Evolutionary conservation across 2,888 invertebrate genomes (phyloP), one percentile per base, ranked within the genome.

Genomic region (Lobophora halterata): DNA sequence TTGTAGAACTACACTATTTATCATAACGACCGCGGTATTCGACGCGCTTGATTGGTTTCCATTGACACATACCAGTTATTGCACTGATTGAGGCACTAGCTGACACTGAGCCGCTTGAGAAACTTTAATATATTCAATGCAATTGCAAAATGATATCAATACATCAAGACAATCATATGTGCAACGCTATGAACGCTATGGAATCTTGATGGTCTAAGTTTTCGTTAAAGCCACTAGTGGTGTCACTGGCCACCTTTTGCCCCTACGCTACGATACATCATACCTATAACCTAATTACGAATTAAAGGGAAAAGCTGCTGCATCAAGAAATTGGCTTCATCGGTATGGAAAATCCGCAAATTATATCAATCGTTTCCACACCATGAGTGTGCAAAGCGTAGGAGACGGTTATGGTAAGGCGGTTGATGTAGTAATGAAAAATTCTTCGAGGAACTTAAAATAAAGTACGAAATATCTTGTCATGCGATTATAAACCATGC

Each of bases 51-150:
- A 59, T 58, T 61, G 57, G 53, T 49, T 62, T 60, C 61, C 48
- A 61, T 58, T 64, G 65, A 57, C 58, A 64, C 51, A 49, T 50
- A 51, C 48, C 46, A 46, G 52, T 52, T 54, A 62, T 50, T 58
- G 51, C 56, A 54, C 43, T 57, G 29, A 25, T 31, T 30, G 29
- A 13, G 36, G 33, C 33, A 38, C 21, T 13, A 31, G 41, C n/a
- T n/a, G n/a, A n/a, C 21, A 39, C 17, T 34, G 46, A 45, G 36
- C 28, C 30, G 25, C 44, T 49, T 49, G 34, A 46, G 48, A 51
- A 48, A 51, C 38, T 30, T 23, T 36, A 43, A 51, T 41, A 35
- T 28, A 36, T 33, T 32, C 25, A 37, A 38, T 21, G 33, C 34
- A 38, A 31, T 42, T 40, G 31, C 34, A 20, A 28, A 30, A 25